Evolutionary conservation across 2,797 vertebrate genomes (phyloP), one percentile per base, ranked within the genome.

Genomic region (Remorina albescens): DNA sequence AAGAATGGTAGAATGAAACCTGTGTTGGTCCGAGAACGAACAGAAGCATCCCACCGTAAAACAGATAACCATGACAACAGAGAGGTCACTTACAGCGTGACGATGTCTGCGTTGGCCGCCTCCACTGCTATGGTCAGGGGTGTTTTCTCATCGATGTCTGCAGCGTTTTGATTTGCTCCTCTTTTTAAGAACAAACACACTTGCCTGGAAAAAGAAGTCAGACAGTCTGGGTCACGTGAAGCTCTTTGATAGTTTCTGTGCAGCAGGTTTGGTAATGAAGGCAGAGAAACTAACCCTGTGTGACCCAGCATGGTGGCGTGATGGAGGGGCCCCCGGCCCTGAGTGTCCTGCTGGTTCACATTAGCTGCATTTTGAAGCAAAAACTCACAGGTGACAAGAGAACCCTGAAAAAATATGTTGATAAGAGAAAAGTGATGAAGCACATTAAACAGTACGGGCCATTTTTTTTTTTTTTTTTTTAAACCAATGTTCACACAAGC

Each of bases 121-220:
- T 99, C 97, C 81, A 99, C 96, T 0, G 98, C 98, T 67, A 99
- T 96, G 28, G 91, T 94, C 73, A 99, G 73, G 0, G 98, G 98
- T 9, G 97, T 98, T 84, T 97, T 98, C 80, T 96, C 96, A 36
- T 97, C 95, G 30, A 97, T 96, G 81, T 99, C 98, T 23, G 96
- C 92, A 55, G 98, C 98, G 32, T 98, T 98, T 83, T 99, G 98
- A 92, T 98, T 98, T 67, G 98, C 98, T 91, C 98, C 98, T 90
- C 97, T 94, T 93, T 99, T 99, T 75, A 99, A 89, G 89, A 99
- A 99, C 81, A 99, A 95, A 91, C 98, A 99, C 55, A 99, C 98
- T 90, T 99, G 98, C 59, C 98, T 99, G 86, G 66, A 86, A 86
- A 1, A 71, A 71, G 60, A 83, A 8, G 83, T 39, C 0, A 56